Conservation (phyloP, 1,140 invertebrate genomes). For the Apocrypta bakeri region DNA sequence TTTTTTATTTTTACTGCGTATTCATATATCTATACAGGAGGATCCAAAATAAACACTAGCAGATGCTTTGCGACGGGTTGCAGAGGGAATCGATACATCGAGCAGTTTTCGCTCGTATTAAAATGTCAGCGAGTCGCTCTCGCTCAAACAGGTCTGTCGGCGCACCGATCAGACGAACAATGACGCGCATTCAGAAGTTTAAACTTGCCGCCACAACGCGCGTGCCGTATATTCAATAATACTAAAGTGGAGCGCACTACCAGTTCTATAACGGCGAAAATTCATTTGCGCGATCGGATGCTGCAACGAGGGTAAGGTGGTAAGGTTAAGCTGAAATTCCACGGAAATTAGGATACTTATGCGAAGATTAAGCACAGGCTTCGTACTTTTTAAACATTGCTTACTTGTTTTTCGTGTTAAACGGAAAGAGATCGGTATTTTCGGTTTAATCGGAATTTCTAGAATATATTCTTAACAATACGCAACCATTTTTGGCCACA, state of each 20-base stretch:
- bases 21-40: no score
- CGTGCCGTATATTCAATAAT: conserved; percentile 43
- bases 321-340: neutral
- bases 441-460: no score
- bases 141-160: conserved; percentile 4
- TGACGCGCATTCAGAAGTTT: conserved; percentile 48
- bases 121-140: neutral
- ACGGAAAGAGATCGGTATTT: no score
- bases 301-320: no score
- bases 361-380: no score
- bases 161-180: conserved; percentile 51
- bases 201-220: conserved; percentile 30
- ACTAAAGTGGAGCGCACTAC: conserved; percentile 28
- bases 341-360: neutral
- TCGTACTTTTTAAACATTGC: no score
- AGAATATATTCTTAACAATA: no score
- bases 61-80: neutral
- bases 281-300: neutral
- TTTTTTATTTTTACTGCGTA: neutral
- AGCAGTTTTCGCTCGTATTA: neutral
- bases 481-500: no score
- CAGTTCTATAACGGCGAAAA: conserved; percentile 7
- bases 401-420: no score
- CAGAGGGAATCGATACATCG: conserved; percentile 1
- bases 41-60: no score